A percentile compares a stretch with the other conserved stretches of the same genome.
Conservation (phyloP, 2,113 vertebrate species). For the Tretioscincus oriximinensis region DNA sequence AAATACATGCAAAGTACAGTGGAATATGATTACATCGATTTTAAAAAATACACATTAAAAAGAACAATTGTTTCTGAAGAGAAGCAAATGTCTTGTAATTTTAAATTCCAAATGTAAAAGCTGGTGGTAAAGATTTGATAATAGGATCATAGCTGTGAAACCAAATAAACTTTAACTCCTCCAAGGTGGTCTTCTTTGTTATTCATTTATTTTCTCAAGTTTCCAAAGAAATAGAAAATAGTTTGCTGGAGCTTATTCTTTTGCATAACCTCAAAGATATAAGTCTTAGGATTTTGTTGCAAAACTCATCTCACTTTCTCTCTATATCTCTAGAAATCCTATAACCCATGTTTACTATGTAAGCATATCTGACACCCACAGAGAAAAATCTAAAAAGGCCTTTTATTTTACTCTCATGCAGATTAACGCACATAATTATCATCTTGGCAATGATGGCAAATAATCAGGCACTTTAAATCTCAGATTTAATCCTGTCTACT, state of each 20-base stretch:
- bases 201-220: conserved; percentile 26
- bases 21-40: not conserved
- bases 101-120: conserved; percentile 13
- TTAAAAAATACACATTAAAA: not conserved
- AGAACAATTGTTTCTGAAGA: not conserved
- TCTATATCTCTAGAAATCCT: not conserved
- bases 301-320: not conserved
- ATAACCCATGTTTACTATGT: conserved; percentile 13
- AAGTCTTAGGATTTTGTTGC: not conserved
- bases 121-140: conserved; percentile 26
- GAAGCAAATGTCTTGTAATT: not conserved
- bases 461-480: conserved; percentile 44
- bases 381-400: not conserved
- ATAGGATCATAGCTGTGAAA: conserved; percentile 20
- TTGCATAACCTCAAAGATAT: not conserved
- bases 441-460: conserved; percentile 31
- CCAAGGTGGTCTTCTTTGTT: conserved; percentile 24
- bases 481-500: conserved; percentile 37
- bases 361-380: not conserved
- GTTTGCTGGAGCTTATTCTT: conserved; percentile 36
- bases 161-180: not conserved
- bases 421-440: conserved; percentile 27
- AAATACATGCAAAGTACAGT: not conserved
- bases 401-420: not conserved
- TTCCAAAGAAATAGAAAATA: conserved; percentile 29